Base-by-base conservation (phyloP, 2,888 invertebrate species). In the Cryptophagus acutangulus region DNA sequence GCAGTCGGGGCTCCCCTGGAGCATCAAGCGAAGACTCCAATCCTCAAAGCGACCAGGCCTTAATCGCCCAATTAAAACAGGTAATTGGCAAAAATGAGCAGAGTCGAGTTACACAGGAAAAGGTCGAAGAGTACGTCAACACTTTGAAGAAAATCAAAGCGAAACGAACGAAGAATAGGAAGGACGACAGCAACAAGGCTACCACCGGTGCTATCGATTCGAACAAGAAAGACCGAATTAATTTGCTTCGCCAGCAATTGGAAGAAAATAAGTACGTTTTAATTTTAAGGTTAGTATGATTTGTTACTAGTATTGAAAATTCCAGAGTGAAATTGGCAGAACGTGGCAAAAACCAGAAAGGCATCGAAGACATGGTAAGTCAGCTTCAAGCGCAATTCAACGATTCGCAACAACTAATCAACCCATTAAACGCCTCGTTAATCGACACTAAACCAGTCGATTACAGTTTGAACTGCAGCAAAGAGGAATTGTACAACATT, bases 301-400 rank as follows among this genome's bases (percentile, higher is more conserved):
- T 12, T 26, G 12, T n/a, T 26, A 20, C 6, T 20, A 8, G 9
- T 20, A 20, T 20, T 20, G 9, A n/a, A 8, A 20, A 8, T 54
- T 59, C 33, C 48, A 68, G 69, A 40, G 63, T 65, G 1, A 70
- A 71, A 54, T 63, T 77, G 51, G 76, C 75, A 8, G 73, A 76
- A 55, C 67, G 76, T 2, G 73, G 71, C 12, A 71, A 71, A 46
- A 72, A 65, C 48, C 73, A 74, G 48, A 73, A 70, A 49, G 74
- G 73, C 45, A 68, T 75, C 34, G 74, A 74, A 57, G 72, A 74
- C 38, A 69, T 72, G 59, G 74, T 75, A 3, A 69, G 67, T n/a
- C 72, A 74, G 50, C 52, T 75, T 17, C 74, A 74, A 51, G 74
- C 74, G 2, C 74, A 75, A 51, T 62, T 77, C 31, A 75, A 75